A percentile compares a stretch with the other conserved stretches of the same genome.
Evolutionary conservation across 2,113 vertebrate species (phyloP).

Genomic region (Heliornis fulica): DNA sequence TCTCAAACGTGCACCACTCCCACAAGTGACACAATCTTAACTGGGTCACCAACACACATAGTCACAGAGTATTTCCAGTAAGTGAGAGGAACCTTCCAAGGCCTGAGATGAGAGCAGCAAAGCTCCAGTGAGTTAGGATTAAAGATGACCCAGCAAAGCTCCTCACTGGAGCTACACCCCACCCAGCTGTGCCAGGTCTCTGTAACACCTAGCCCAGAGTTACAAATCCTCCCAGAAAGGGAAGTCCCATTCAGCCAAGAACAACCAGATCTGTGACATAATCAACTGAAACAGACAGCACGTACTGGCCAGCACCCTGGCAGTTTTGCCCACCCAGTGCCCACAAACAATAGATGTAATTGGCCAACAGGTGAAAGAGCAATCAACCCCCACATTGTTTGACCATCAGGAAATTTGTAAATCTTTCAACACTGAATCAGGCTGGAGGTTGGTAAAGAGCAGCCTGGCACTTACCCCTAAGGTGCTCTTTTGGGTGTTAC

Average conservation of each 20-base stretch:
- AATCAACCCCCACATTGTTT: neutral
- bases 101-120: neutral
- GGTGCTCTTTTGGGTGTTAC: neutral
- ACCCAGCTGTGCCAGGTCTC: neutral
- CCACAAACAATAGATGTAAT: neutral
- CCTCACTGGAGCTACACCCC: neutral
- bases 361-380: neutral
- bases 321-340: neutral
- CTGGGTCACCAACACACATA: neutral
- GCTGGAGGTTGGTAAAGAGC: neutral
- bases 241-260: neutral
- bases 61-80: neutral
- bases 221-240: neutral
- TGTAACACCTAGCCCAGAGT: neutral
- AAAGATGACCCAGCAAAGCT: neutral
- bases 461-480: neutral
- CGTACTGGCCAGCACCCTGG: neutral
- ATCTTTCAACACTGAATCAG: neutral
- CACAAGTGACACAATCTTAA: neutral
- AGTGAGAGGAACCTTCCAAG: neutral
- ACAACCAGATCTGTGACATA: conserved; percentile 6
- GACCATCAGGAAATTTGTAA: neutral
- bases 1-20: neutral
- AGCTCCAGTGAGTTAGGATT: neutral
- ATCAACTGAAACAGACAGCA: neutral